Base-by-base conservation (phyloP, 2,888 invertebrate genomes). In the Acanthococcus lagerstroemiae region DNA sequence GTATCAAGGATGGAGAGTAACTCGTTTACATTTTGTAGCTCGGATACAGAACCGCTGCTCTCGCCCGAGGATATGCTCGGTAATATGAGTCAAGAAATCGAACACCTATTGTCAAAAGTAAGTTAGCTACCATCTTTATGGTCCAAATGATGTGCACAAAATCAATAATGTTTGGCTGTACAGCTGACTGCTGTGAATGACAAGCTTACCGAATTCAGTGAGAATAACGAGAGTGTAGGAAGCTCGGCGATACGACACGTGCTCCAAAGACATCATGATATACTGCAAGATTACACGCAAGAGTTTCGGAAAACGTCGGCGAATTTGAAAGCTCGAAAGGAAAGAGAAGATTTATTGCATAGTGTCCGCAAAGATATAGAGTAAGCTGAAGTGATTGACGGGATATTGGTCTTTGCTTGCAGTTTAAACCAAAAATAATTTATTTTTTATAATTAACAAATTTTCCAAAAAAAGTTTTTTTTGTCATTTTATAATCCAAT, bases 181-280 rank as follows among this genome's bases (percentile, higher is more conserved):
- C 63, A 69, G 88, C 76, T 91, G 68, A 83, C 85, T 25, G 76
- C 83, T 69, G 81, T 90, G 26, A 91, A 91, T 75, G 90, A 90
- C 72, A 83, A 88, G 77, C 86, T 97, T 85, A 84, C 87, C 2
- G 90, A 92, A 72, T 81, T 91, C 68, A 84, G 87, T 24, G 83
- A 81, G 67, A 88, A 88, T 21, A 65, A 69, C 3, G 71, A 70
- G 48, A 79, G 77, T 69, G 87, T 92, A 27, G 91, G 93, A 0
- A 79, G 78, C 69, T 87, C 92, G 37, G 91, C 94, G 1, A 87
- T 92, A 74, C 81, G 91, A 74, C 96, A 96, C 76, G 97, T 95
- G 0, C 81, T 96, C 70, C 93, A 95, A 76, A 82, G 97, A 61
- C 97, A 97, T 75, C 83, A 91, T 72, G 97, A 97, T 77, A 99